Base-by-base conservation (phyloP, 2,888 invertebrate species). In the Amblyjoppa proteus region DNA sequence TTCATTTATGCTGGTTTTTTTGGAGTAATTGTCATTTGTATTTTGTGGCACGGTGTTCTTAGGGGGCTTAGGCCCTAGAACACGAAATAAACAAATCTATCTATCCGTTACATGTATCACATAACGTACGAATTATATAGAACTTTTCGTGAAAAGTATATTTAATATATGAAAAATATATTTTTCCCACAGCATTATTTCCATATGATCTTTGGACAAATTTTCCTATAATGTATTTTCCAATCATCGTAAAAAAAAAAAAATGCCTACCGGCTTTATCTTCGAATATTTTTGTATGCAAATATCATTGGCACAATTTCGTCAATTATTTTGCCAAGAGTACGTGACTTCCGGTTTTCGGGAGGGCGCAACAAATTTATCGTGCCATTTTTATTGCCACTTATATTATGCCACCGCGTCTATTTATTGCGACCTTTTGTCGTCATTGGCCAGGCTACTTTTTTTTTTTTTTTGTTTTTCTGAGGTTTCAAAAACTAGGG, bases 401-500 rank as follows among this genome's bases (percentile, higher is more conserved):
- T 56, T 25, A 25, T 16, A 49, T 49, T 16, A 49, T 49, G 13
- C 16, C 45, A 49, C 45, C 4, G 34, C 34, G 41, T 41, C n/a
- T 38, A 34, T 34, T 66, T 66, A 41, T 41, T 13, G 66, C n/a
- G 66, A 41, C 25, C 25, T 56, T 25, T 56, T 56, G 20, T 56
- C 20, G 53, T 11, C 25, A 3, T 56, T 56, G 41, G 41, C 41
- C 11, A 41, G 41, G 41, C 3, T 56, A 25, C 13, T 56, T 56
- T 11, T 25, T 20, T 56, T 56, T 66, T 64, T 64, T 64, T 34
- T 56, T 56, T 66, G 38, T 64, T 64, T 34, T 6, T 5, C 20
- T 11, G 34, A 56, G 25, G 20, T 2, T 61, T 61, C 13, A 61
- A 61, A 25, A 31, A 61, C 16, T 28, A n/a, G 31, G 16, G 64